Base-by-base conservation (phyloP, 1,140 invertebrate species). In the Heliothis virescens region DNA sequence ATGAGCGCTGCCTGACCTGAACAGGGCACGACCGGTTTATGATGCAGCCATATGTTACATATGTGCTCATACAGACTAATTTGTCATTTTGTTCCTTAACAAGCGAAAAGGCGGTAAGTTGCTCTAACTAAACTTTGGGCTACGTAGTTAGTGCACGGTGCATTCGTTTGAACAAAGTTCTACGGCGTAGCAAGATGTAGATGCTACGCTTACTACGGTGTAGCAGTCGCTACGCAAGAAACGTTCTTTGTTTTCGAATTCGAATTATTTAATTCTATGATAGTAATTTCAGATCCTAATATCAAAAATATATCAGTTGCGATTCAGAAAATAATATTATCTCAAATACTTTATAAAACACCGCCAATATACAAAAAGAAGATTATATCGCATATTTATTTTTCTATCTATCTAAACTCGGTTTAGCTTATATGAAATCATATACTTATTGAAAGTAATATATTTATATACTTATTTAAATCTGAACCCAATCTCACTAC, bases 1-100 rank as follows among this genome's bases (percentile, higher is more conserved):
- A 90, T 88, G 86, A 90, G 88, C 62, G 73, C 34, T 4, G 63
- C 72, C 65, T 62, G 79, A 71, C 79, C 63, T 74, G 72, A 74
- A 34, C 72, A 71, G 48, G 48, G 12, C 18, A 62, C 59, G 55
- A 62, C 34, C 48, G 48, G 13, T 52, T 71, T 29, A 52, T 53
- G 21, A 53, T 21, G 67, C 48, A 18, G 34, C 41, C 48, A 71
- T 29, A 50, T 71, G 48, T 50, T 48, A 67, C 41, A 16, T 67
- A 18, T 15, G 26, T 29, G 12, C 48, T 29, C 67, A 26, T 26
- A 15, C 48, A 26, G 21, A 71, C 48, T 71, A 71, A 52, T 53
- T 53, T 53, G 67, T 26, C 48, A 3, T 15, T 71, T 26, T 29
- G n/a, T 52, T 53, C 13, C 67, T 71, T 71, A 29, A 29, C 12